Conservation (phyloP, 2,113 vertebrate genomes). For the Acrocephalus kingi region DNA sequence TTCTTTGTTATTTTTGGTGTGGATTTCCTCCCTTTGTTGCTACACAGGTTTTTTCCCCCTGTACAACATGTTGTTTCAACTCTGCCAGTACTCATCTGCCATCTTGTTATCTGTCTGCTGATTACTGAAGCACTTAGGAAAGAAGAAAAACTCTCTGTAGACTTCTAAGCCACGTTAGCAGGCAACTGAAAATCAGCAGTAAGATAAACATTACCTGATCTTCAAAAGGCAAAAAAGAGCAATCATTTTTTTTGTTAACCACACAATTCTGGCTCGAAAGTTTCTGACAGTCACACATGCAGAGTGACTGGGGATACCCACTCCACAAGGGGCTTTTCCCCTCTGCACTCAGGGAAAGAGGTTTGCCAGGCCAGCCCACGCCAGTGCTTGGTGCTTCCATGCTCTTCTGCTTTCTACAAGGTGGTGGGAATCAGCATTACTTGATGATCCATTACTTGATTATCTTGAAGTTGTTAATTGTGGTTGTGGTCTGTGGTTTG, state of each 20-base stretch:
- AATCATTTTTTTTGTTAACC: neutral
- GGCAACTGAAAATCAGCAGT: neutral
- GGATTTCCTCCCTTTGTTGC: constrained; percentile 16
- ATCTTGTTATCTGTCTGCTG: neutral
- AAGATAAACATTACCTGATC: neutral
- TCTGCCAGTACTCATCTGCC: constrained; percentile 5
- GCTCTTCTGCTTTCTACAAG: neutral
- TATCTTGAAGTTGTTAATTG: neutral
- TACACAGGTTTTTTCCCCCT: neutral
- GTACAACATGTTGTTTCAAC: neutral
- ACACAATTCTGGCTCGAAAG: neutral
- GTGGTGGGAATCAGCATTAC: neutral
- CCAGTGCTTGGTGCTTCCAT: neutral
- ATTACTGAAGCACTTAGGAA: neutral
- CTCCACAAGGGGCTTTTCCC: accelerated
- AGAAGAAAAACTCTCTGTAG: neutral
- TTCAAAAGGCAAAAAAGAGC: neutral
- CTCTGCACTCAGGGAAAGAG: neutral
- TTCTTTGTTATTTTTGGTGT: neutral
- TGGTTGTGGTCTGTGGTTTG: neutral
- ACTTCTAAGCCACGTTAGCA: neutral
- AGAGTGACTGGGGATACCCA: neutral
- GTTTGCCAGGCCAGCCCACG: neutral
- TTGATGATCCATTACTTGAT: neutral
- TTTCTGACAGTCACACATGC: neutral